phyloP scores from a whole-genome alignment of 2,888 invertebrate species.

The Phytoseiulus persimilis region DNA sequence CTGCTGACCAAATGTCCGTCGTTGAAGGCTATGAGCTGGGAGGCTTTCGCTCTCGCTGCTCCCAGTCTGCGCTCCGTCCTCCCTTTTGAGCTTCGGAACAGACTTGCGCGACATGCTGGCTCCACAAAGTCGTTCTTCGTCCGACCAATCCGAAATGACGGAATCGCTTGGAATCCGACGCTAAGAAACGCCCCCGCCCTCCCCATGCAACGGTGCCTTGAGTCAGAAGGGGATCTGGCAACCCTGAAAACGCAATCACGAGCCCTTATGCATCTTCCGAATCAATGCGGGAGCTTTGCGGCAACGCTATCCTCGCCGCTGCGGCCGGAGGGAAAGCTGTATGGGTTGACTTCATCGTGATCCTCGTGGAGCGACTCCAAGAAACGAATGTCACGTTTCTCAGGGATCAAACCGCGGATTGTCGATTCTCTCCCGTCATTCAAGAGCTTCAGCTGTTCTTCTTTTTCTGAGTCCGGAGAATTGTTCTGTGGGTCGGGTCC shows the following conservation, averaged over 20 bases:
- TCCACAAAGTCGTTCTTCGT: neutral
- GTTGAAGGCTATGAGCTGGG: neutral
- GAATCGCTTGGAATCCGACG: neutral
- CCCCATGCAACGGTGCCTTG: neutral
- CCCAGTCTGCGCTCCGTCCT: neutral
- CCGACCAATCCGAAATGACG: neutral
- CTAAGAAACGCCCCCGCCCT: neutral
- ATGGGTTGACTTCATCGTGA: too few species aligned
- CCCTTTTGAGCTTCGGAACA: neutral
- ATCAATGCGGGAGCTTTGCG: too few species aligned
- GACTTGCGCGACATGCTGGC: neutral
- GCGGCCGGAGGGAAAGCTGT: too few species aligned
- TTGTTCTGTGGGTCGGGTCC: too few species aligned
- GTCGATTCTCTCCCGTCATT: too few species aligned
- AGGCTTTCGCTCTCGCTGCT: neutral
- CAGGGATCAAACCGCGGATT: too few species aligned
- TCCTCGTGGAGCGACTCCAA: too few species aligned
- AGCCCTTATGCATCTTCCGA: neutral
- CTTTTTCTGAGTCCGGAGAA: too few species aligned
- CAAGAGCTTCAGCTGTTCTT: too few species aligned
- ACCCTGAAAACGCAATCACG: neutral
- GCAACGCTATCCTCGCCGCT: too few species aligned
- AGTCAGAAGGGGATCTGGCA: neutral
- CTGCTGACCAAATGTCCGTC: neutral
- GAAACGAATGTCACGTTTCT: too few species aligned